Conservation (phyloP, 2,113 vertebrate species). For the Theristicus caerulescens region DNA sequence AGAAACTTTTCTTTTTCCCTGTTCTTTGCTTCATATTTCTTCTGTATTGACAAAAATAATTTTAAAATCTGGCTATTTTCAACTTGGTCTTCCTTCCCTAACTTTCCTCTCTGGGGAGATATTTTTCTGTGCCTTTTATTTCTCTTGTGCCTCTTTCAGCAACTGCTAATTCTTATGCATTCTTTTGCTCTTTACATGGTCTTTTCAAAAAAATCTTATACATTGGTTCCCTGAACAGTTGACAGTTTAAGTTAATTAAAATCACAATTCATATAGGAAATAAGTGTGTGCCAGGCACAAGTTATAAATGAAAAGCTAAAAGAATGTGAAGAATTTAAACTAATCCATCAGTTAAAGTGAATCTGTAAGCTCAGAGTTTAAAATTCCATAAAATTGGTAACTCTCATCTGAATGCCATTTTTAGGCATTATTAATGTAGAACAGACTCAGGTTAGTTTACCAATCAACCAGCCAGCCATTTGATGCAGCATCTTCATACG, state of each 20-base stretch:
- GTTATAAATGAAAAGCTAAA: neutral
- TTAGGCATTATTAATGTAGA: neutral
- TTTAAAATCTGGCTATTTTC: neutral
- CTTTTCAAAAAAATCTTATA: neutral
- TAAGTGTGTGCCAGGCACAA: neutral
- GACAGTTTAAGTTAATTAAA: neutral
- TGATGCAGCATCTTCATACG: neutral
- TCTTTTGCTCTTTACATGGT: neutral
- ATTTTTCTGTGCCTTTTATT: neutral
- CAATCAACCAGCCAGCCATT: neutral
- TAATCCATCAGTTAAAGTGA: neutral
- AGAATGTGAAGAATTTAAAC: constrained; percentile 32
- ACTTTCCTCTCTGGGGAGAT: neutral
- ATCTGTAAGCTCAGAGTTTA: neutral
- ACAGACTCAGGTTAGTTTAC: neutral
- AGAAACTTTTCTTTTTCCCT: neutral
- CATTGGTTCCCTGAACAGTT: neutral
- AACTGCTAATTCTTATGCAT: neutral
- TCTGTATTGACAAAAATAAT: neutral
- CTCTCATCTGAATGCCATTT: neutral
- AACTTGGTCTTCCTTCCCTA: neutral
- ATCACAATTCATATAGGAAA: neutral
- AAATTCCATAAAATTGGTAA: neutral
- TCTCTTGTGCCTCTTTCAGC: neutral
- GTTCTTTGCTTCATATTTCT: neutral